Conservation (phyloP, 1,140 invertebrate species). For the Aphis craccivora region DNA sequence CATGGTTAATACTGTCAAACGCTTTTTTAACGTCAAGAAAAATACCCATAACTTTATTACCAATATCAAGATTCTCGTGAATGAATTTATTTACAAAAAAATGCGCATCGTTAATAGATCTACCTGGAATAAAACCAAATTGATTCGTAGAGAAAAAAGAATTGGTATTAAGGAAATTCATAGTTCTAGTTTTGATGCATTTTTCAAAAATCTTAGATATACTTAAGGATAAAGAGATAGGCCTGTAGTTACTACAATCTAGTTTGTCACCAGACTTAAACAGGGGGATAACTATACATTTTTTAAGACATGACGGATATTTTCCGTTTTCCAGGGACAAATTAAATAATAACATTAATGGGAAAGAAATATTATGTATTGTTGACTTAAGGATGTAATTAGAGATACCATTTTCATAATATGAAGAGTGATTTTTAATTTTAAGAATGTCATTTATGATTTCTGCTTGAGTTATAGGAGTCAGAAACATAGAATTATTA, state of each 20-base stretch:
- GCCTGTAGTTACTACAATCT: neutral
- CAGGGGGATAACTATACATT: neutral
- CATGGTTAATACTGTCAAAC: neutral
- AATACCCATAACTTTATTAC: neutral
- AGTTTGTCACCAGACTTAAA: neutral
- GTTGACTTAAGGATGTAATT: neutral
- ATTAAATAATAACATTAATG: neutral
- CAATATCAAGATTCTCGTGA: neutral
- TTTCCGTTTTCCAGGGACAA: neutral
- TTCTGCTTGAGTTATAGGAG: no score
- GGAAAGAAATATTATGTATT: neutral
- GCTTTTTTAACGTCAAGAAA: neutral
- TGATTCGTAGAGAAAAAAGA: neutral
- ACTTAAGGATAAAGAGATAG: neutral
- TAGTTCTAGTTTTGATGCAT: neutral
- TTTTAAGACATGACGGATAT: neutral
- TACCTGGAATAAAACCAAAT: neutral
- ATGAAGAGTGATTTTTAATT: no score
- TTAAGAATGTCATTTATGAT: no score
- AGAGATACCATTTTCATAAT: neutral
- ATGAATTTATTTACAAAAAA: neutral
- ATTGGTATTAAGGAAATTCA: neutral
- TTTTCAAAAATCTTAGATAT: neutral
- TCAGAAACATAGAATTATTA: no score
- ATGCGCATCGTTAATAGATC: neutral